Base-by-base conservation (phyloP, 2,113 vertebrate species). In the Xiphophorus maculatus region DNA sequence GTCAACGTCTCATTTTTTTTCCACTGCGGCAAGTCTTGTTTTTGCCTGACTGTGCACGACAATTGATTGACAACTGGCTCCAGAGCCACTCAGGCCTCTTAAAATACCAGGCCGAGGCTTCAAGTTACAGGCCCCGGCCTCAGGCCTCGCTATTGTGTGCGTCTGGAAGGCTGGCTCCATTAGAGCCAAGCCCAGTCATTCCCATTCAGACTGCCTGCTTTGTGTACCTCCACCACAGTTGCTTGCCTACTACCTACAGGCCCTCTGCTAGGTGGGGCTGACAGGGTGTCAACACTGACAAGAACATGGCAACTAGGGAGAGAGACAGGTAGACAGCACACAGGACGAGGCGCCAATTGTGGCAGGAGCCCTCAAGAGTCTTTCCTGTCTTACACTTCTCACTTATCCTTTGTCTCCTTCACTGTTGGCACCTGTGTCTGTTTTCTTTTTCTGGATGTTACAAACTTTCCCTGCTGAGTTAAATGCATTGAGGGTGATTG, bases 21-120 rank as follows among this genome's bases (percentile, higher is more conserved):
- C 74, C 17, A 54, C 74, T 69, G 10, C 78, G 88, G 79, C 78
- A 82, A 73, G 87, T 79, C 81, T 83, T 86, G 80, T 84, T 91
- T 91, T 83, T 85, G 82, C 85, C 81, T 91, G 89, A 93, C 90
- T 94, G 91, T 94, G 86, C 90, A 87, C 70, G 80, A 91, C 91
- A 94, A 95, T 94, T 95, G 95, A 95, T 94, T 95, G 95, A 95
- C 95, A 95, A 90, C 91, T 95, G 95, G 95, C 95, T 95, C 94
- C 95, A 95, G 91, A 95, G 90, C 92, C 93, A 94, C 95, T 95
- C 93, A 93, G 90, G 85, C 92, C 94, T 95, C 94, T 95, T 95
- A 95, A 95, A 94, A 95, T 95, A 94, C 94, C 93, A 93, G 85
- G 91, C 82, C 82, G 17, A 71, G 84, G 94, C 92, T 94, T 95